Evolutionary conservation across 2,888 invertebrate species (phyloP), one percentile per base, ranked within the genome.

Genomic region (Sesia apiformis): DNA sequence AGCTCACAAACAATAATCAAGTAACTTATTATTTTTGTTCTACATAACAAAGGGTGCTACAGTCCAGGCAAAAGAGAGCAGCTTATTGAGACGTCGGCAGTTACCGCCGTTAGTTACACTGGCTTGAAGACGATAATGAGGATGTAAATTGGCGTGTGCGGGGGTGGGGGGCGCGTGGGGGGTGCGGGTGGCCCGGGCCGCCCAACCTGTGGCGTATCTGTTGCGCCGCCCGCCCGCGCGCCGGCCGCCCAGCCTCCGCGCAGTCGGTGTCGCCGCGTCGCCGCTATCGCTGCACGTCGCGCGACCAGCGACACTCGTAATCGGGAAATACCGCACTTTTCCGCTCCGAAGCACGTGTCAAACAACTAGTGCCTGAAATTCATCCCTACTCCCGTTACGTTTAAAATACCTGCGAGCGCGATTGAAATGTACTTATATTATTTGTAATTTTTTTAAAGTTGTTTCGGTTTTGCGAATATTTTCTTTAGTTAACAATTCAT

Each of bases 171-270:
- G 59, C 8, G 43, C 38, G 5, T 49, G 57, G 56, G 40, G 56
- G 8, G 40, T 38, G 39, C 52, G 40, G 52, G 52, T n/a, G 65
- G 66, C 80, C 83, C 82, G 81, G 84, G 81, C 82, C 84, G 77
- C 78, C 79, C 83, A 84, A 89, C 88, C 88, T 89, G 88, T 88
- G 75, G 88, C 87, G 82, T 63, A 61, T 85, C 87, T 88, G 87
- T 87, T 88, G 87, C 87, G 84, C 80, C 74, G 60, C 66, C 60
- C 60, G 64, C 63, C 62, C 63, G 62, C 68, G 58, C 59, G 62
- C 61, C 63, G 55, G 54, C 52, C 60, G 57, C 65, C 58, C 66
- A 62, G 63, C 59, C 62, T 62, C 62, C 66, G 61, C 62, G 62
- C 67, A 67, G 71, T 70, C 71, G 62, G 67, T 67, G 63, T 60